Evolutionary conservation across 2,888 invertebrate species (phyloP).

Genomic region (Azorinus chamasolen): DNA sequence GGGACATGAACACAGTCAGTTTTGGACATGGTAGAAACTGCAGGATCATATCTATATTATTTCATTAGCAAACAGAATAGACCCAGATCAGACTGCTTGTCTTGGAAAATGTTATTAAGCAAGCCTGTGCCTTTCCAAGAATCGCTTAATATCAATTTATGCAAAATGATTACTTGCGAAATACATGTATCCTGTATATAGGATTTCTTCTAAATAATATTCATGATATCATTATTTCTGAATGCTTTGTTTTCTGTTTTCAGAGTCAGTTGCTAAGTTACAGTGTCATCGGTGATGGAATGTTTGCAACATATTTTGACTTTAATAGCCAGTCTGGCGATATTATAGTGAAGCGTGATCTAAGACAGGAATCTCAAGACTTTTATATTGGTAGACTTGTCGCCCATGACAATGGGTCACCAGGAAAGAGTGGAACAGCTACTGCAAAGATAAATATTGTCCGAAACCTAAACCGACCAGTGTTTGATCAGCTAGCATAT

Average conservation of each 20-base stretch:
- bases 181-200: no score
- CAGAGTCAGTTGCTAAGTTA: slow-evolving; percentile 57
- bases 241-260: slow-evolving; percentile 17
- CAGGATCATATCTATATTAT: no score
- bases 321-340: slow-evolving; percentile 67
- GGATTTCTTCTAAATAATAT: no score
- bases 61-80: no score
- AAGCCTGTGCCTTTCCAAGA: no score
- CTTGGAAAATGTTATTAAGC: no score
- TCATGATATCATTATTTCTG: no score
- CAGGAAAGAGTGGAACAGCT: slow-evolving; percentile 71
- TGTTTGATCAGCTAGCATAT: slow-evolving; percentile 68
- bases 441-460: slow-evolving; percentile 69
- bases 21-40: no score
- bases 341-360: slow-evolving; percentile 63
- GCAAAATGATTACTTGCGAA: no score
- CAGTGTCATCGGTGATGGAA: slow-evolving; percentile 76
- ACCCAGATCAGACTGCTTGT: no score
- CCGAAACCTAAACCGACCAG: slow-evolving; percentile 67
- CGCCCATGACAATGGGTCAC: slow-evolving; percentile 78
- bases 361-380: slow-evolving; percentile 55
- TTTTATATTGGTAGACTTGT: slow-evolving; percentile 71
- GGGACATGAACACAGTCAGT: no score
- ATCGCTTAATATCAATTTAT: no score
- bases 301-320: slow-evolving; percentile 73